Conservation (phyloP, 2,888 invertebrate species). For the Alviniconcha strummeri region DNA sequence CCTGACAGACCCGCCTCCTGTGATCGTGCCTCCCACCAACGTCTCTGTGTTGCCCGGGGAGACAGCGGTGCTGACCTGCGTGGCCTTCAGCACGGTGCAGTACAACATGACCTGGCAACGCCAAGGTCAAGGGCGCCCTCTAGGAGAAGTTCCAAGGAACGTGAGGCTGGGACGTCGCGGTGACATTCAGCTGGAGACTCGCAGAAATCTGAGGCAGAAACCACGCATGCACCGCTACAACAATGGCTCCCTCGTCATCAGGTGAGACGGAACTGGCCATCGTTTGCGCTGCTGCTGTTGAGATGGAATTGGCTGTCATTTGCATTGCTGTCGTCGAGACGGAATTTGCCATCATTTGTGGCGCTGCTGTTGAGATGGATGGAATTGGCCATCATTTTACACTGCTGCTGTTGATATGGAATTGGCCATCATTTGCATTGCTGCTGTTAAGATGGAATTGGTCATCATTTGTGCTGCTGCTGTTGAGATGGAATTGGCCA, state of each 20-base stretch:
- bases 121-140: conserved; percentile 15
- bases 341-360: too few relatives aligned
- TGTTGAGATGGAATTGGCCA: too few relatives aligned
- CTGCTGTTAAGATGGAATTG: too few relatives aligned
- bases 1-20: conserved; percentile 75
- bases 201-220: conserved; percentile 46
- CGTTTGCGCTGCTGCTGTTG: too few relatives aligned
- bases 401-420: too few relatives aligned
- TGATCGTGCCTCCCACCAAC: conserved; percentile 72
- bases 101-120: conserved; percentile 74
- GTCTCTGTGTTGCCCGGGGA: conserved; percentile 73
- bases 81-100: conserved; percentile 70
- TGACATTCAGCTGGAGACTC: conserved; percentile 29
- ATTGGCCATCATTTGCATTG: too few relatives aligned
- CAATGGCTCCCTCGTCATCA: conserved; percentile 73
- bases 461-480: too few relatives aligned
- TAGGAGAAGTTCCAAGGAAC: neutral
- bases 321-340: too few relatives aligned
- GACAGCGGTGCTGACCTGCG: conserved; percentile 73
- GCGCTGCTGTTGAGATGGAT: too few relatives aligned
- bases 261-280: conserved; percentile 53
- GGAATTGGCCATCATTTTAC: too few relatives aligned
- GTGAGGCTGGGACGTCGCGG: neutral
- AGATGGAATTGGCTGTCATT: too few relatives aligned
- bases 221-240: conserved; percentile 52